Evolutionary conservation across 1,140 invertebrate genomes (phyloP).

Genomic region (Magallana angulata): DNA sequence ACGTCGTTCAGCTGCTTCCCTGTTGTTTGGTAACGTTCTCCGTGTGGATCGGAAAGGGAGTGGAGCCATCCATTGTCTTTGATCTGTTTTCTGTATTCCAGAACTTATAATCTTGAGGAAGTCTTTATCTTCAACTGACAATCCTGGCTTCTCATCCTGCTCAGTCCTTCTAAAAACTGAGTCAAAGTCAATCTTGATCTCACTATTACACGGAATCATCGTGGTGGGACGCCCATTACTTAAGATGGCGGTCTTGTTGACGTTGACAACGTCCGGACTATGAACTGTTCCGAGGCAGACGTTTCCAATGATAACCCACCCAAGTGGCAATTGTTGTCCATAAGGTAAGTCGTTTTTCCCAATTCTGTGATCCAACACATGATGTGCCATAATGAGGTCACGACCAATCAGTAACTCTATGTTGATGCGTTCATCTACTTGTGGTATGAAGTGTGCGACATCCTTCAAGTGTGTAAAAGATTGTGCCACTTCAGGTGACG

Average conservation of each 20-base stretch:
- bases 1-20: slow-evolving; percentile 18
- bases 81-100: slow-evolving; percentile 14
- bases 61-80: slow-evolving; percentile 48
- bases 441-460: slow-evolving; percentile 43
- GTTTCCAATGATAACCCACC: slow-evolving; percentile 63
- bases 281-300: slow-evolving; percentile 48
- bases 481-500: not conserved
- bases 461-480: slow-evolving; percentile 45
- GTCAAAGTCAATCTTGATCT: slow-evolving; percentile 14
- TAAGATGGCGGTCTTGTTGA: slow-evolving; percentile 50
- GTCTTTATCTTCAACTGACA: slow-evolving; percentile 49
- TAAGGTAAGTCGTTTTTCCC: slow-evolving; percentile 35
- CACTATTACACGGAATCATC: slow-evolving; percentile 46
- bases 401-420: slow-evolving; percentile 56
- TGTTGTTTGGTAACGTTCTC: slow-evolving; percentile 53
- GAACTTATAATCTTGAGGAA: slow-evolving; percentile 54
- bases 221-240: slow-evolving; percentile 45
- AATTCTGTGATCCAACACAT: slow-evolving; percentile 52
- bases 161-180: slow-evolving; percentile 14
- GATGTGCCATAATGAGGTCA: slow-evolving; percentile 56
- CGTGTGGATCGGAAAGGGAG: slow-evolving; percentile 46
- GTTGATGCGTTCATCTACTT: slow-evolving; percentile 18
- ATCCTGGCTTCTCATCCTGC: slow-evolving; percentile 43
- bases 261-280: not conserved
- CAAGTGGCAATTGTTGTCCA: slow-evolving; percentile 58